phyloP scores from a whole-genome alignment of 2,113 vertebrate genomes.

The Pandion haliaetus region DNA sequence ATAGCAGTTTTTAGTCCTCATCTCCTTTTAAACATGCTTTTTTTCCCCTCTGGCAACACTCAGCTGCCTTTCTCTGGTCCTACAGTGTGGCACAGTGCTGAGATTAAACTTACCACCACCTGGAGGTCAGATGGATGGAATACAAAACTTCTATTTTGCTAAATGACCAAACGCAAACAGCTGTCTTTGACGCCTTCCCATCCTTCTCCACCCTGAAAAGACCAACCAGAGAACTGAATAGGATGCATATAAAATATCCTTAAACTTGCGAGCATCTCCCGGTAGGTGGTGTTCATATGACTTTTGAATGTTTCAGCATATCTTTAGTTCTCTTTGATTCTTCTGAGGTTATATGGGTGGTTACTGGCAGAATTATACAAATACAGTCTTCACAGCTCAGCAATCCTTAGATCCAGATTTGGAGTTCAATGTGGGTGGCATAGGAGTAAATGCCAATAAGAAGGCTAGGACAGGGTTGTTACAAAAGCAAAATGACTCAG shows the following conservation, averaged over 20 bases:
- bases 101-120: background rate
- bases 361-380: conserved; percentile 77
- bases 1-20: background rate
- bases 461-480: conserved; percentile 70
- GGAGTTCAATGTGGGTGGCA: conserved; percentile 81
- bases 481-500: conserved; percentile 68
- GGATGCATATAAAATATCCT: background rate
- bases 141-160: background rate
- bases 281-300: conserved; percentile 11
- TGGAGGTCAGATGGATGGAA: background rate
- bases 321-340: conserved; percentile 77
- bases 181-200: background rate
- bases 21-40: background rate
- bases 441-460: conserved; percentile 70
- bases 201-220: background rate
- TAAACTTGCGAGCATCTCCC: background rate
- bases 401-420: conserved; percentile 74
- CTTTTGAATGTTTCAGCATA: conserved; percentile 66
- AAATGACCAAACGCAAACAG: background rate
- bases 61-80: background rate
- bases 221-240: background rate
- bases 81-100: background rate
- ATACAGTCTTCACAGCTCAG: conserved; percentile 77
- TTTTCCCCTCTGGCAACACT: background rate
- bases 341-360: conserved; percentile 79